A percentile compares a stretch with the other conserved stretches of the same genome.
Evolutionary conservation across 2,888 invertebrate genomes (phyloP).

Genomic region (Itoplectis maculator): DNA sequence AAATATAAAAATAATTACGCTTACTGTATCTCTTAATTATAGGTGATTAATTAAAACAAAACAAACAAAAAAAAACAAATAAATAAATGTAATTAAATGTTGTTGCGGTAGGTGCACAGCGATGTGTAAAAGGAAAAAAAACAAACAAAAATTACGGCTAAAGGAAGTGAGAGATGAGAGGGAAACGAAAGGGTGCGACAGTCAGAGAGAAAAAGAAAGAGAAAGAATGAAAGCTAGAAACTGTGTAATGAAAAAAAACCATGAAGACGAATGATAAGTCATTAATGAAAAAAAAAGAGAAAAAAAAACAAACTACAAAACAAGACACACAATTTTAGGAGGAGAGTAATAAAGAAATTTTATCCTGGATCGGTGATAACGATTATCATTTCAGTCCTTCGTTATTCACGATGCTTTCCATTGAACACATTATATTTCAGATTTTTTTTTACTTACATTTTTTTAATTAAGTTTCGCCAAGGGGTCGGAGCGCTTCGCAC

Average conservation of each 20-base stretch:
- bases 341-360: constrained; percentile 83
- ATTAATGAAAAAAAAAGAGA: constrained; percentile 35
- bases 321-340: constrained; percentile 80
- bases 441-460: no score
- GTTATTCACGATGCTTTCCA: neutral
- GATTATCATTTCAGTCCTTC: neutral
- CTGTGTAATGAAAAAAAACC: constrained; percentile 41
- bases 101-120: constrained; percentile 84
- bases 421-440: no score
- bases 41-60: constrained; percentile 81
- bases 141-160: constrained; percentile 60
- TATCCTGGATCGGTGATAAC: constrained; percentile 77
- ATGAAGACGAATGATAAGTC: constrained; percentile 44
- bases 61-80: constrained; percentile 12
- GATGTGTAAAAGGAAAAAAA: constrained; percentile 81
- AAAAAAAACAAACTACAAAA: constrained; percentile 57
- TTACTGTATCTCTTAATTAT: constrained; percentile 84
- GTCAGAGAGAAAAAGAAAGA: constrained; percentile 28
- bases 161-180: constrained; percentile 45
- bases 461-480: neutral
- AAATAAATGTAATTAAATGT: constrained; percentile 84
- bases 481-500: neutral
- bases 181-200: constrained; percentile 25
- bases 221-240: neutral
- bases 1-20: constrained; percentile 83